Conservation (phyloP, 2,113 vertebrate species). For the Eulemur rufifrons region DNA sequence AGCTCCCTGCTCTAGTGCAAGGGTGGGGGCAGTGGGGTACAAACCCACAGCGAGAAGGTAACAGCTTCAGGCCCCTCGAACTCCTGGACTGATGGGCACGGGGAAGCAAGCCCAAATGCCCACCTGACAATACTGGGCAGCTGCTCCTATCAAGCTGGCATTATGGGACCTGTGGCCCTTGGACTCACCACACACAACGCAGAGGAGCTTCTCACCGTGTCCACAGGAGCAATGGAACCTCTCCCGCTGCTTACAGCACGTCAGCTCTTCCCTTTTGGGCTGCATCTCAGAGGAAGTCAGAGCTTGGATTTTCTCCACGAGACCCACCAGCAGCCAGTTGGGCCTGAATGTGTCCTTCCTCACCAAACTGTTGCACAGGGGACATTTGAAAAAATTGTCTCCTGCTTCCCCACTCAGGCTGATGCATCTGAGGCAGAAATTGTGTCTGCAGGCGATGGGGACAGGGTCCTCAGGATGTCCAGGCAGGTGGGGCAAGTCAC, state of each 20-base stretch:
- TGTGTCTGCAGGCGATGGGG: neutral
- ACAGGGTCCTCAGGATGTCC: neutral
- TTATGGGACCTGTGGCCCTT: neutral
- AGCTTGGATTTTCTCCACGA: neutral
- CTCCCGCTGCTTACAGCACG: neutral
- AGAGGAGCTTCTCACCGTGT: neutral
- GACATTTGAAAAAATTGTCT: neutral
- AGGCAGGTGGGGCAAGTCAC: neutral
- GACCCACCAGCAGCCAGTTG: neutral
- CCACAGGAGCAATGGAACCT: conserved; percentile 34
- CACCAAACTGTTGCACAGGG: neutral
- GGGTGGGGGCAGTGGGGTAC: fast-evolving
- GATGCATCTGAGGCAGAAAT: conserved; percentile 31
- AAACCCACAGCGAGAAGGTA: neutral
- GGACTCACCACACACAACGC: neutral
- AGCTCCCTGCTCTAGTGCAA: neutral
- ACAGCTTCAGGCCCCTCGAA: neutral
- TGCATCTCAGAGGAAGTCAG: neutral
- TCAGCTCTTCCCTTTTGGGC: neutral
- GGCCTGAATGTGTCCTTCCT: neutral
- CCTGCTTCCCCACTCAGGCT: fast-evolving
- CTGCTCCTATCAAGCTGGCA: neutral
- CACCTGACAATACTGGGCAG: conserved; percentile 16
- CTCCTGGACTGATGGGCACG: neutral
- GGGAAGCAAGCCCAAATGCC: neutral